Percentiles rank a stretch among this genome's conserved stretches.
Conservation (phyloP, 2,888 invertebrate genomes). For the Melikaiella ostensackeni region DNA sequence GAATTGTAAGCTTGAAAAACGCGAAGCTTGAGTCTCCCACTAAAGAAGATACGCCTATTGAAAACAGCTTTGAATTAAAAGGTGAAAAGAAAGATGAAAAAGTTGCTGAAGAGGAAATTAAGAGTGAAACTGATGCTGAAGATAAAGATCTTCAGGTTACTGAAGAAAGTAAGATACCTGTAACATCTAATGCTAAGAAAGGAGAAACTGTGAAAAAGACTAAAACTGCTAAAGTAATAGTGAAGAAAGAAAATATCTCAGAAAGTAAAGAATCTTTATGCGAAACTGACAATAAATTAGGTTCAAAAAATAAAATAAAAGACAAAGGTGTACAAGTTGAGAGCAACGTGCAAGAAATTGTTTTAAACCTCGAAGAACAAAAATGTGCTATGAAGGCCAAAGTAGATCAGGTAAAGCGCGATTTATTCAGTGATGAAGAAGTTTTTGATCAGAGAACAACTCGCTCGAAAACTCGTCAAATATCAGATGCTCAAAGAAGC, state of each 20-base stretch:
- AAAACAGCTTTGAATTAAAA: too few relatives aligned
- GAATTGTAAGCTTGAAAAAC: neutral
- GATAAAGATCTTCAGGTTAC: slow-evolving; percentile 14
- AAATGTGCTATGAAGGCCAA: slow-evolving; percentile 56
- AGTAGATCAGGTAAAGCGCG: slow-evolving; percentile 71
- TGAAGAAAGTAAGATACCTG: slow-evolving; percentile 44
- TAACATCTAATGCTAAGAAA: slow-evolving; percentile 28
- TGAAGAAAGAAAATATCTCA: slow-evolving; percentile 28
- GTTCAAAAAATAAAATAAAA: slow-evolving; percentile 45
- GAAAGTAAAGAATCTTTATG: slow-evolving; percentile 58
- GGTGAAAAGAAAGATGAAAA: neutral
- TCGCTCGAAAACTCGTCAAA: slow-evolving; percentile 61
- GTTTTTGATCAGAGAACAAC: slow-evolving; percentile 64
- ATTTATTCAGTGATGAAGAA: slow-evolving; percentile 72
- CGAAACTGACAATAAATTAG: slow-evolving; percentile 68
- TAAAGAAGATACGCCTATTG: too few relatives aligned
- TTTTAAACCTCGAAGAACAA: slow-evolving; percentile 1
- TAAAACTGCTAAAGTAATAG: slow-evolving; percentile 45
- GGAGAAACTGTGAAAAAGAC: slow-evolving; percentile 42
- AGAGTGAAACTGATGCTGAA: neutral
- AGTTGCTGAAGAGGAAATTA: neutral
- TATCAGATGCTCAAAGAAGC: slow-evolving; percentile 50
- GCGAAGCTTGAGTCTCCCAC: too few relatives aligned
- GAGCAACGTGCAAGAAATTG: slow-evolving; percentile 21
- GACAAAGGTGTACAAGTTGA: slow-evolving; percentile 19